phyloP scores from a whole-genome alignment of 2,113 vertebrate genomes.

The Microtus pennsylvanicus region DNA sequence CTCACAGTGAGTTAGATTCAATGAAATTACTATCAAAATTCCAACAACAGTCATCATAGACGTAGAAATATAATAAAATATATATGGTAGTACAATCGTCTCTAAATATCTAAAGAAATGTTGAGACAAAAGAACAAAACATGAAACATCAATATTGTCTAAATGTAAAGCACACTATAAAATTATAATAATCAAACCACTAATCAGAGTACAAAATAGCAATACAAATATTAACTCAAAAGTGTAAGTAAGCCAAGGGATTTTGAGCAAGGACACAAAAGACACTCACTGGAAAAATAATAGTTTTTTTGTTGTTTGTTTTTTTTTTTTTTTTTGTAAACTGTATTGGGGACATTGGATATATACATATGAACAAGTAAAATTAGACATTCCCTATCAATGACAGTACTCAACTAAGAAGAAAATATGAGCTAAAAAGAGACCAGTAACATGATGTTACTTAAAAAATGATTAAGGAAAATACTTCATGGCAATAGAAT shows the following conservation, averaged over 20 bases:
- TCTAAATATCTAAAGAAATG: not conserved
- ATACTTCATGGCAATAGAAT: not conserved
- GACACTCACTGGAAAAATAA: not conserved
- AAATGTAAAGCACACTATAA: not conserved
- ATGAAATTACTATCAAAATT: not conserved
- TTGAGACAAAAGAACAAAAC: not conserved
- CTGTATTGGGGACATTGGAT: not conserved
- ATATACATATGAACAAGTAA: not conserved
- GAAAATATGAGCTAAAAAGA: not conserved
- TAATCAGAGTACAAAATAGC: not conserved
- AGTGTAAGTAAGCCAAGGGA: not conserved
- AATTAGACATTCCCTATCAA: not conserved
- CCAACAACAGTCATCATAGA: not conserved
- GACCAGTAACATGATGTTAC: not conserved
- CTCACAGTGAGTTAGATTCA: not conserved
- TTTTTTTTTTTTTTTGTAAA: not conserved
- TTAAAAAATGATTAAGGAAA: not conserved
- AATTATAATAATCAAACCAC: not conserved
- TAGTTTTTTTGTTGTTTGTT: too few relatives aligned
- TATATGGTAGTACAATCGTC: too few relatives aligned
- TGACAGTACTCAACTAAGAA: not conserved
- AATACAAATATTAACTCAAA: not conserved
- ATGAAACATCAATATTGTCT: not conserved
- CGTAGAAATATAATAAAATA: not conserved
- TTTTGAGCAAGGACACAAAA: not conserved